Conservation (phyloP, 2,888 invertebrate species). For the Drosophila kambysellisi region DNA sequence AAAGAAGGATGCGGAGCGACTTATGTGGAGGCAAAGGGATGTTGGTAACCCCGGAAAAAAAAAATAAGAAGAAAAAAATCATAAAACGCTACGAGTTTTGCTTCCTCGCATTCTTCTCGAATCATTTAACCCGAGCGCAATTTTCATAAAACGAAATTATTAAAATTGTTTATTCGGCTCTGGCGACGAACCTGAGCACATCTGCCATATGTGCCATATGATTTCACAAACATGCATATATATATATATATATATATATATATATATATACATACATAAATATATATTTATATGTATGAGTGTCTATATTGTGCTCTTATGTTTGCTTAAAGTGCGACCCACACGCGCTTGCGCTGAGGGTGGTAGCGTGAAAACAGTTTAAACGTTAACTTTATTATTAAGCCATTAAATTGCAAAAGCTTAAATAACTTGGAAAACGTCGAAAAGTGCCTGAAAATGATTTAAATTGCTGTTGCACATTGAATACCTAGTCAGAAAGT, state of each 20-base stretch:
- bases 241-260: not conserved
- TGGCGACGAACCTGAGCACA: conserved; percentile 36
- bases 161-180: conserved; percentile 80
- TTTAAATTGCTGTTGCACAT: conserved; percentile 1
- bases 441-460: not conserved
- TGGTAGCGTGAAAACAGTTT: not conserved
- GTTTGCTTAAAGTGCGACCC: conserved; percentile 18
- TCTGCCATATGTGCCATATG: conserved; percentile 37
- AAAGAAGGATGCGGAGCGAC: not conserved
- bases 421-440: conserved; percentile 46
- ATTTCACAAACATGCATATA: conserved; percentile 7
- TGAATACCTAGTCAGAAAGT: not conserved
- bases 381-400: conserved; percentile 36
- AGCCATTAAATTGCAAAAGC: conserved; percentile 25
- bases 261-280: not conserved
- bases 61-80: conserved; percentile 22
- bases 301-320: not conserved
- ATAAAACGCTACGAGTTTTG: conserved; percentile 75
- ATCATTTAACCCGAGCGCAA: conserved; percentile 81
- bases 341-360: not conserved
- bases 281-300: not conserved
- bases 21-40: conserved; percentile 7
- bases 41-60: not conserved
- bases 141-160: conserved; percentile 84
- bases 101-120: conserved; percentile 72